Base-by-base conservation (phyloP, 2,797 vertebrate species). In the Poeciliopsis paucimaculata region DNA sequence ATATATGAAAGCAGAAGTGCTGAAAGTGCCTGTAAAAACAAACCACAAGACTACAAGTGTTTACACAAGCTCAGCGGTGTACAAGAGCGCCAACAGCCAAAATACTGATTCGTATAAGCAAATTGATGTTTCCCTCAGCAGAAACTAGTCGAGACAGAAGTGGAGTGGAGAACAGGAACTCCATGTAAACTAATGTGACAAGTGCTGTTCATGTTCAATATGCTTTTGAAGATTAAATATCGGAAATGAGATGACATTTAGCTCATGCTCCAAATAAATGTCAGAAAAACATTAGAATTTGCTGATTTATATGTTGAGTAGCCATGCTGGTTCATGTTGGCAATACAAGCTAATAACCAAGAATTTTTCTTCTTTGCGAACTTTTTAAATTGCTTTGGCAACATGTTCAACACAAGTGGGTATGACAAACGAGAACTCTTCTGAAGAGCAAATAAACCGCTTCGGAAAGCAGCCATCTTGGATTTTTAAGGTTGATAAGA, bases 31-130 rank as follows among this genome's bases (percentile, higher is more conserved):
- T 31, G 5, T 31, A 15, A 71, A 39, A 45, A 76, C 28, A 28
- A 47, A 49, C 72, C 57, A 46, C 31, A 53, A 9, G 55, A 6
- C 28, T 87, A 57, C 0, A 75, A 77, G 70, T 76, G 8, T 76
- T 36, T 47, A 45, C 70, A 47, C 20, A 12, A 68, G 20, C 11
- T 68, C 64, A 66, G 34, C 0, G 10, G 10, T 68, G 36, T 68
- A 26, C 20, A 41, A 36, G 20, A 23, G 64, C 20, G 11, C 20
- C 20, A 13, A 23, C 20, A 0, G 36, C 7, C 15, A 64, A 36
- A 20, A 20, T 64, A 64, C 18, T 64, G 60, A 64, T 7, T 9
- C 20, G 31, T 20, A 3, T 18, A 36, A 20, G 60, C 31, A 64
- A 18, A 64, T 18, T 20, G 16, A 20, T 0, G 16, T 36, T 64